Evolutionary conservation across 2,113 vertebrate genomes (phyloP).

Genomic region (Bettongia penicillata): DNA sequence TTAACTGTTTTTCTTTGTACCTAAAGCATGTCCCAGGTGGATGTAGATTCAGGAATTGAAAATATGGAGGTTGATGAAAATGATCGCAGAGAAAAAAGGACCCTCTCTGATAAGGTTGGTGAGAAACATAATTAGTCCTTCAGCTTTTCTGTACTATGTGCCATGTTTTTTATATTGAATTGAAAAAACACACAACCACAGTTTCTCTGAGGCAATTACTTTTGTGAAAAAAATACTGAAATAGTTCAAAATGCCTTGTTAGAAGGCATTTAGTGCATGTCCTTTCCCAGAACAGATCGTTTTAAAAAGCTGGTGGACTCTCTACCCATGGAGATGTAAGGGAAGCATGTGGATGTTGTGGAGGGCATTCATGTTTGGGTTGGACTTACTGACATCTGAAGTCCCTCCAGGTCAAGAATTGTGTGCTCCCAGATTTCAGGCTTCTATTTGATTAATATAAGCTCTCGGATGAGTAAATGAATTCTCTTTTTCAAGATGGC

Average conservation of each 20-base stretch:
- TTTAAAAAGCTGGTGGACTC: neutral
- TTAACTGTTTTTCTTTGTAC: conserved; percentile 62
- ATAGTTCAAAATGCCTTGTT: neutral
- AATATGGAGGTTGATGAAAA: conserved; percentile 99
- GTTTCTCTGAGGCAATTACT: neutral
- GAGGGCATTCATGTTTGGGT: neutral
- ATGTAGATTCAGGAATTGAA: conserved; percentile 99
- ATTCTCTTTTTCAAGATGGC: neutral
- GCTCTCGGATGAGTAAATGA: neutral
- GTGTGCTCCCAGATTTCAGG: neutral
- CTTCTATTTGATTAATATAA: neutral
- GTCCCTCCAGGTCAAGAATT: neutral
- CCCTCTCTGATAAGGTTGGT: conserved; percentile 94
- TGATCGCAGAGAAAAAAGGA: conserved; percentile 97
- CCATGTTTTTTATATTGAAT: neutral
- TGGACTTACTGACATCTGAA: neutral
- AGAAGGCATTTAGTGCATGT: neutral
- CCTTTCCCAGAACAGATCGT: neutral
- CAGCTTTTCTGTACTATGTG: neutral
- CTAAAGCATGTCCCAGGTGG: conserved; percentile 98
- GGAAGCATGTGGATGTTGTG: neutral
- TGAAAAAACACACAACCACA: neutral
- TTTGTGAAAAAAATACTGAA: neutral
- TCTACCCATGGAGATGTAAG: neutral
- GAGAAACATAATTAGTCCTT: neutral